Conservation (phyloP, 2,113 vertebrate genomes). For the Bettongia penicillata region DNA sequence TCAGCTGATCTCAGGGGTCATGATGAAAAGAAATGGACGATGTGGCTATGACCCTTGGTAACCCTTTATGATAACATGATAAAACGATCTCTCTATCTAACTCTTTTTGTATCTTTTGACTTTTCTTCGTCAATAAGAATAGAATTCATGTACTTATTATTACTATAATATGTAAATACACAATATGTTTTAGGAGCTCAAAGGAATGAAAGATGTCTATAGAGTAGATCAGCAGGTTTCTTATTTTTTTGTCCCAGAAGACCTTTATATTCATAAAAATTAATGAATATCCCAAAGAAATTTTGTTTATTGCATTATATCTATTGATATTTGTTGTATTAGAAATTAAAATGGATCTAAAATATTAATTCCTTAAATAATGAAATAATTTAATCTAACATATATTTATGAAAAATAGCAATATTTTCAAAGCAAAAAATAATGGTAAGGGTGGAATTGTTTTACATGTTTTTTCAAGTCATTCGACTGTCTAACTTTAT, state of each 20-base stretch:
- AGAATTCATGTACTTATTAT: not conserved
- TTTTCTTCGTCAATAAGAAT: not conserved
- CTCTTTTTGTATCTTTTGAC: not conserved
- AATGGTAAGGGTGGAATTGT: not conserved
- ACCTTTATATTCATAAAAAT: not conserved
- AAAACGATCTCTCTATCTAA: not conserved
- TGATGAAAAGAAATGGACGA: not conserved
- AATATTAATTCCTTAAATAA: not conserved
- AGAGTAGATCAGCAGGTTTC: too few relatives aligned
- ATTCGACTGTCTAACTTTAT: not conserved
- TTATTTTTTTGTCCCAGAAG: not conserved
- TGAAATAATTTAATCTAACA: not conserved
- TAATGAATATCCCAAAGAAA: not conserved
- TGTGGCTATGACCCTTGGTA: not conserved
- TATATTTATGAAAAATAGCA: not conserved
- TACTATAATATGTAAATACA: not conserved
- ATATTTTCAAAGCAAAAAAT: not conserved
- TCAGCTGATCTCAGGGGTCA: not conserved
- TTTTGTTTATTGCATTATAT: not conserved
- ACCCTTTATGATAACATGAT: not conserved
- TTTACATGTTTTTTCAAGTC: not conserved
- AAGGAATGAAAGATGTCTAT: not conserved
- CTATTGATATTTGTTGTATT: not conserved
- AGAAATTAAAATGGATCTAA: not conserved
- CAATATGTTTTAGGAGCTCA: not conserved